Evolutionary conservation across 2,797 vertebrate species (phyloP), one percentile per base, ranked within the genome.

Genomic region (Thaleichthys pacificus): DNA sequence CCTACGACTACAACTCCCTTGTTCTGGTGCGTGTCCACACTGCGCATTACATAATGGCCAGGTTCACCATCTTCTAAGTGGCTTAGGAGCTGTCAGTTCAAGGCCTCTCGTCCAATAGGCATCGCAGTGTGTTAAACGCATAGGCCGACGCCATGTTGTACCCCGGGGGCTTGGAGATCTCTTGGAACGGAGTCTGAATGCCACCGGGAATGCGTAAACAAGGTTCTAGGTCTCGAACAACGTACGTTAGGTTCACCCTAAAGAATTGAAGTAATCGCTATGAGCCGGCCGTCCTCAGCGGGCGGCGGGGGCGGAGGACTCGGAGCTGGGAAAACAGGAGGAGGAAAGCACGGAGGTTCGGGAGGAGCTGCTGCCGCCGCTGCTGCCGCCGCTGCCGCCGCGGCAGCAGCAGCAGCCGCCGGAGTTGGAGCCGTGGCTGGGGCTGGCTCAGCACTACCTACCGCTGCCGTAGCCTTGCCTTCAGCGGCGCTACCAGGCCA

Each of bases 261-360:
- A 6, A 77, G 38, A 75, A 71, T 65, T 32, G 77, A 83, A 77
- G 72, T 80, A 73, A 82, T 82, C 77, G 86, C 71, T 56, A 93
- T 93, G 92, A 93, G 92, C 86, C 91, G 91, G 66, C 92, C 91
- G 85, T 91, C 91, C 79, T 92, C 91, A 67, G 87, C 87, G 69
- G n/a, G 87, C 73, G 87, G 86, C n/a, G 90, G 88, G 76, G 86
- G 81, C 26, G 90, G 90, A 75, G 92, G 91, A 79, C 89, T 90
- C 32, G 92, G 89, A 24, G 80, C 89, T 56, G 89, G 88, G 28
- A 93, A 93, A 73, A 82, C 86, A 14, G 85, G 91, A 69, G 91
- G 88, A 63, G 91, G 85, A 3, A 92, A 93, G 72, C 91, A 91
- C 84, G 89, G 89, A 12, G 90, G 81, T 0, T 72, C 89, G 2